phyloP scores from a whole-genome alignment of 2,113 vertebrate genomes.

The Stigmatopora nigra region DNA sequence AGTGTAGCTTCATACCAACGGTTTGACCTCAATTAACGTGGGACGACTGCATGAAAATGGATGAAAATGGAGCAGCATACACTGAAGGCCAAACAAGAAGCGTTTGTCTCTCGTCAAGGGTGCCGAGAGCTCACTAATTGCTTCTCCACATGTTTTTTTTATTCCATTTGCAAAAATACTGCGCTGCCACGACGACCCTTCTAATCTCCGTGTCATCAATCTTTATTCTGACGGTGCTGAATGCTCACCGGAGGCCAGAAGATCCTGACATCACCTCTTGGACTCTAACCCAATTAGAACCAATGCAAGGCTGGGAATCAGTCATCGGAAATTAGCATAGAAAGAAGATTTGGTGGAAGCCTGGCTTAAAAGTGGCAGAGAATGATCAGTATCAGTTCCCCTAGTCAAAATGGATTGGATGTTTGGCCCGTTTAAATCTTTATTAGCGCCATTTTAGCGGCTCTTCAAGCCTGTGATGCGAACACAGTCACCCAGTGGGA shows the following conservation, averaged over 20 bases:
- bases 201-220: slow-evolving; percentile 15
- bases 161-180: slow-evolving; percentile 29
- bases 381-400: too few species aligned
- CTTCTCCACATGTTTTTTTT: slow-evolving; percentile 23
- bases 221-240: background rate
- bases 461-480: slow-evolving; percentile 1
- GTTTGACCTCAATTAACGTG: slow-evolving; percentile 57
- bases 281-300: background rate
- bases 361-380: too few species aligned
- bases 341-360: background rate
- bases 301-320: background rate
- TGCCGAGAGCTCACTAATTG: slow-evolving; percentile 42
- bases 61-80: slow-evolving; percentile 22
- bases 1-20: slow-evolving; percentile 19
- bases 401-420: too few species aligned
- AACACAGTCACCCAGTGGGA: background rate
- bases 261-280: slow-evolving; percentile 1
- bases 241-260: background rate
- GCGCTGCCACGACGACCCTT: slow-evolving; percentile 20
- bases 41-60: slow-evolving; percentile 27
- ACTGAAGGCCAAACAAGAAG: slow-evolving; percentile 56
- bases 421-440: too few species aligned
- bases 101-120: slow-evolving; percentile 36
- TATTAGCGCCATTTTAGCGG: background rate
- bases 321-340: background rate